Evolutionary conservation across 2,888 invertebrate genomes (phyloP).

Genomic region (Himalopsyche japonica): DNA sequence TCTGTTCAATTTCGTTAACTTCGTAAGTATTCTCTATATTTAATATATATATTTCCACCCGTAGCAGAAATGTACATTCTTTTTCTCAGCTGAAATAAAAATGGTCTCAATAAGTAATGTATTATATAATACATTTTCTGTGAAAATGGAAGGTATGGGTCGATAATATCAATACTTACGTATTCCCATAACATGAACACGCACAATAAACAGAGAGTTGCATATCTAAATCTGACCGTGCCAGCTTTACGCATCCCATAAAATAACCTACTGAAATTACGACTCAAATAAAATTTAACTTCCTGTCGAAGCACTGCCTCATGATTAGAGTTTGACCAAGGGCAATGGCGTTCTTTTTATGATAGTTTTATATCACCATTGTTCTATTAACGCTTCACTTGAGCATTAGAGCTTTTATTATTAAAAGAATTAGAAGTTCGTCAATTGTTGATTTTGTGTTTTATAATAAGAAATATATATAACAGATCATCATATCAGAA

Average conservation of each 20-base stretch:
- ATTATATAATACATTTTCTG: too few relatives aligned
- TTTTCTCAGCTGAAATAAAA: neutral
- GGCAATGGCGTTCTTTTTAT: neutral
- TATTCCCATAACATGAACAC: neutral
- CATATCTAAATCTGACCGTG: conserved; percentile 13
- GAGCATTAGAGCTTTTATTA: too few relatives aligned
- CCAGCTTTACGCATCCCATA: neutral
- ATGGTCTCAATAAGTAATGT: too few relatives aligned
- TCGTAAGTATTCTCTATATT: too few relatives aligned
- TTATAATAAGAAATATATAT: too few relatives aligned
- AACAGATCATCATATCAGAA: too few relatives aligned
- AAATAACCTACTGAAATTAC: conserved; percentile 32
- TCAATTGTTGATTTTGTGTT: too few relatives aligned
- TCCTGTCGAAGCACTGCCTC: conserved; percentile 8
- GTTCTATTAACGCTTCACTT: too few relatives aligned
- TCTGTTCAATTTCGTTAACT: too few relatives aligned
- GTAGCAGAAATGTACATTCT: neutral
- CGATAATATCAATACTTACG: neutral
- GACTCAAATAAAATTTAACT: conserved; percentile 35
- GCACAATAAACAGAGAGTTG: neutral
- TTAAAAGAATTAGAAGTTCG: too few relatives aligned
- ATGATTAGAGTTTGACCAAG: conserved; percentile 17
- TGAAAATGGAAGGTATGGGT: neutral
- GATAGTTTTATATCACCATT: too few relatives aligned
- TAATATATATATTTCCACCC: too few relatives aligned